Evolutionary conservation across 2,113 vertebrate species (phyloP), one percentile per base, ranked within the genome.

Genomic region (Gadus chalcogrammus): DNA sequence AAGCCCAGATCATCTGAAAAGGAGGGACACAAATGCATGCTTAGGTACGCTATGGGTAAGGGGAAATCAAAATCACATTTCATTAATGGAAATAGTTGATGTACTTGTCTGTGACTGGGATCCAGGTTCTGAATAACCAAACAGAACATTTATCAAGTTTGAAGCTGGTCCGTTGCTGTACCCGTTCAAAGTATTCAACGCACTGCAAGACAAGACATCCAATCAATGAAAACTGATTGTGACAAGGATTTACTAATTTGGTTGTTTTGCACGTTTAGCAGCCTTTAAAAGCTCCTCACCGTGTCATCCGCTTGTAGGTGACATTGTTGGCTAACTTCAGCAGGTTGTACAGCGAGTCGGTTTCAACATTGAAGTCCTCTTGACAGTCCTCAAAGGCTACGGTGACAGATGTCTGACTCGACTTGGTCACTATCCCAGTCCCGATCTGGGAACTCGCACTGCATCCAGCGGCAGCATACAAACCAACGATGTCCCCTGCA

Each of bases 401-500:
- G 0, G 90, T 94, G 59, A 98, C 55, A 0, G 89, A 90, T 1
- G 67, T 81, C 77, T 92, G 88, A 13, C 92, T 90, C 67, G 94
- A 78, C 0, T 86, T 92, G 0, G 95, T 97, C 68, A 99, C 91
- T 17, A 95, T 87, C 2, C 96, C 96, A 0, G 94, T 93, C 79
- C 89, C 91, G 58, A 98, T 85, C 15, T 90, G 92, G 64, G 88
- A 88, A 13, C 77, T 61, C 18, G 85, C 76, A 0, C 71, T 81
- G 59, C 90, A 93, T 3, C 84, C 87, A 0, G 85, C 79, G 0
- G 88, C 64, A 16, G 93, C 92, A 15, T 95, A 96, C n/a, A 99
- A 87, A 61, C 96, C 96, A 76, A 96, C 93, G 0, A 99, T 96
- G 71, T 99, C 97, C 12, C 97, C 97, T 99, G 79, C 3, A 77